A percentile compares a stretch with the other conserved stretches of the same genome.
Evolutionary conservation across 2,113 vertebrate species (phyloP).

Genomic region (Pipa parva): DNA sequence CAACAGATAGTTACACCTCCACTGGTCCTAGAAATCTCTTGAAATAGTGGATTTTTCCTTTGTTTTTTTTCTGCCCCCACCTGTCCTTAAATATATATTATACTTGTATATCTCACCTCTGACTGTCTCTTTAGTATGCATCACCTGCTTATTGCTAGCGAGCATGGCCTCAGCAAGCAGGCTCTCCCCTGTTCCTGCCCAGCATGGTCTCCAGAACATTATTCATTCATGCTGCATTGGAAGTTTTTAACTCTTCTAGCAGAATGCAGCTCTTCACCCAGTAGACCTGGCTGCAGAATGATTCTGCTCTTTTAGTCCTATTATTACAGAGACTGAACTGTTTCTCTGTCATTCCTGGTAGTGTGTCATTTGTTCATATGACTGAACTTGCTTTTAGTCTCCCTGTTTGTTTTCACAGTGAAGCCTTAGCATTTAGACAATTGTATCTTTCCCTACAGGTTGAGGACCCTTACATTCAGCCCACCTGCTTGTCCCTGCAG

Average conservation of each 20-base stretch:
- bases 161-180: too few relatives aligned
- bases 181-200: too few relatives aligned
- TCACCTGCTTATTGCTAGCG: slow-evolving; percentile 3
- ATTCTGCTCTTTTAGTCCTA: neutral
- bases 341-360: neutral
- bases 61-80: too few relatives aligned
- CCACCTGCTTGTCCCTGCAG: neutral
- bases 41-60: too few relatives aligned
- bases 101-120: too few relatives aligned
- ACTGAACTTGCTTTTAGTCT: neutral
- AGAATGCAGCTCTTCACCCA: neutral
- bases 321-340: neutral
- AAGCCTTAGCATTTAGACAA: neutral
- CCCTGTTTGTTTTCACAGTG: neutral
- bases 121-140: too few relatives aligned
- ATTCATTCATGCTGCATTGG: neutral
- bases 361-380: neutral
- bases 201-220: neutral
- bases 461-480: neutral
- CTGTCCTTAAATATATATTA: too few relatives aligned
- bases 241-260: neutral
- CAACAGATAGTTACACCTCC: too few relatives aligned
- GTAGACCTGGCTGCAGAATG: too few relatives aligned
- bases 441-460: neutral
- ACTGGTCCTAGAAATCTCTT: too few relatives aligned